Base-by-base conservation (phyloP, 2,113 vertebrate species). In the Percina caprodes region DNA sequence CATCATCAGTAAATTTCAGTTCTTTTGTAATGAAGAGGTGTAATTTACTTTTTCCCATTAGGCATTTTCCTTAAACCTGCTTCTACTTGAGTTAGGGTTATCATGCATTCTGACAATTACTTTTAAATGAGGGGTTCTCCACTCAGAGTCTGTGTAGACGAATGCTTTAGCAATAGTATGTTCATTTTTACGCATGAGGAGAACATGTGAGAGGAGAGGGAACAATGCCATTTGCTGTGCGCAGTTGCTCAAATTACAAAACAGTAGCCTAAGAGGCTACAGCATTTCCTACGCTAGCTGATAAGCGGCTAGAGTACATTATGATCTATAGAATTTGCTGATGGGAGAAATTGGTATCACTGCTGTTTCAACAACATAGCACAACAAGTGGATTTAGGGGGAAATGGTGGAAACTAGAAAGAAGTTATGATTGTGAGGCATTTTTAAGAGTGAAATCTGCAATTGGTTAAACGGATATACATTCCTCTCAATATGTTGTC, bases 61-160 rank as follows among this genome's bases (percentile, higher is more conserved):
- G 16, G 45, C n/a, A 46, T 35, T 69, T 56, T 67, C 1, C 26
- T 2, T 45, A 9, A 67, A 52, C 4, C 12, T 60, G 14, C 54
- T 30, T 54, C 3, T 3, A 16, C 18, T 39, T 51, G 67, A 33
- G 24, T 71, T 9, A 1, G n/a, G 42, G 62, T 33, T 74, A 55
- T 60, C 52, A 39, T 55, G 51, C 33, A 48, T 73, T 80, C 48
- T 51, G 21, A 56, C 56, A 72, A 35, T 60, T 45, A 26, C 79
- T 77, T 73, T 77, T 3, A 62, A 76, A 83, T 33, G 54, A 83
- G 71, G 11, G 59, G 23, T 69, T 75, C 59, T 63, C 61, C 35
- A n/a, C 2, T 60, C 51, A 78, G 63, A 51, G 21, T 30, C 14
- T 35, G 39, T 35, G 73, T 49, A 16, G 65, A 65, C 6, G 5